Percentiles rank a stretch among this genome's conserved stretches.
phyloP scores from a whole-genome alignment of 2,888 invertebrate species.

The Agriopis aurantiaria region DNA sequence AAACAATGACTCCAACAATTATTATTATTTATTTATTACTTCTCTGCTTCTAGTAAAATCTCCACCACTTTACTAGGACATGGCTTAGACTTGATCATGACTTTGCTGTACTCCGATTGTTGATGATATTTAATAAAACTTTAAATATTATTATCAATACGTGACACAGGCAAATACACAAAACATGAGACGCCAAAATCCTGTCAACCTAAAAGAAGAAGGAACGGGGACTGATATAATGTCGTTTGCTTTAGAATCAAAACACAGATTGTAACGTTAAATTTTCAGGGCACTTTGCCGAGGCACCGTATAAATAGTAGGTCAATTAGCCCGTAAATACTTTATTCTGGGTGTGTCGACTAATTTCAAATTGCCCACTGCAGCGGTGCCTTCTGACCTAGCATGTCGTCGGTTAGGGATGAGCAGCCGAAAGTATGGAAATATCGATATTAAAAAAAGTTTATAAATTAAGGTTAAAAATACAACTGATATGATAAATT shows the following conservation, averaged over 20 bases:
- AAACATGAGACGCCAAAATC: background rate
- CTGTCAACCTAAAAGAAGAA: background rate
- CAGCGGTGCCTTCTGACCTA: constrained; percentile 62
- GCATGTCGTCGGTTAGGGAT: constrained; percentile 23
- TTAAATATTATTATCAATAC: too few relatives aligned
- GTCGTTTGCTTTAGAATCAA: background rate
- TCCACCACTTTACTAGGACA: too few relatives aligned
- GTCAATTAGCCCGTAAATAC: constrained; percentile 65
- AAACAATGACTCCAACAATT: too few relatives aligned
- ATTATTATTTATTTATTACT: too few relatives aligned
- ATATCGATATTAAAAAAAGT: background rate
- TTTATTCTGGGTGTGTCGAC: constrained; percentile 60
- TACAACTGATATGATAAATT: too few relatives aligned
- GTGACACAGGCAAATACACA: background rate
- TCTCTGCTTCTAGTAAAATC: too few relatives aligned
- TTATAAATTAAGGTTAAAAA: background rate
- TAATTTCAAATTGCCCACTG: constrained; percentile 74
- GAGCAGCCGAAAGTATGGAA: background rate
- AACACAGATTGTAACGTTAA: constrained; percentile 13
- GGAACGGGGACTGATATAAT: background rate
- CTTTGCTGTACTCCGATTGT: too few relatives aligned
- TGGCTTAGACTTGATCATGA: too few relatives aligned
- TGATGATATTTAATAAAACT: too few relatives aligned
- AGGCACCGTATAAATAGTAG: constrained; percentile 49
- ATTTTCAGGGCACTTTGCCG: constrained; percentile 29